Percentiles rank a stretch among this genome's conserved stretches.
phyloP scores from a whole-genome alignment of 2,113 vertebrate genomes.

The Alethe diademata region DNA sequence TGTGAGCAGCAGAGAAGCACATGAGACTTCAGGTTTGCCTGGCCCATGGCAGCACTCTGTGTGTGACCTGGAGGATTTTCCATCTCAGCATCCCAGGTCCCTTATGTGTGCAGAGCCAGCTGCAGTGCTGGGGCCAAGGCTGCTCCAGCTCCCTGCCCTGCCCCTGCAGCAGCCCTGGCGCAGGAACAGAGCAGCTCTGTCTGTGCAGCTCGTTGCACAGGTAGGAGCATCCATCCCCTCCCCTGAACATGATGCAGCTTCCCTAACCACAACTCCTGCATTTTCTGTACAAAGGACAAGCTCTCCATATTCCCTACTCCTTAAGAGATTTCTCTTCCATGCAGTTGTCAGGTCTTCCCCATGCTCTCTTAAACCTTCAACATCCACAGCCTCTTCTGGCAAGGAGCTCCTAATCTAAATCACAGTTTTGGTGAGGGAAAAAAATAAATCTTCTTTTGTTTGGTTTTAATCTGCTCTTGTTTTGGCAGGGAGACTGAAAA shows the following conservation, averaged over 20 bases:
- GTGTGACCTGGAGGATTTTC: neutral
- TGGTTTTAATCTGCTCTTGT: neutral
- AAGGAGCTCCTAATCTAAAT: neutral
- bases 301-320: neutral
- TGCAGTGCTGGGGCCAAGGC: neutral
- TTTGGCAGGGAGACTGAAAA: neutral
- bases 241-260: neutral
- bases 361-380: neutral
- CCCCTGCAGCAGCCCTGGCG: neutral
- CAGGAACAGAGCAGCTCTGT: neutral
- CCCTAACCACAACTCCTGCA: neutral
- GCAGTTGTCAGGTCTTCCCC: neutral
- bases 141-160: neutral
- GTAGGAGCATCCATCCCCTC: neutral
- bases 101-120: neutral
- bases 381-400: neutral
- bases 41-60: neutral
- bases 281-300: neutral
- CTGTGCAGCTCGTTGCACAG: neutral
- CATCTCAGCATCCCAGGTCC: neutral
- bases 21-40: fast-evolving
- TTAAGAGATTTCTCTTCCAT: neutral
- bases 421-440: fast-evolving
- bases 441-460: neutral
- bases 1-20: neutral